A percentile compares a stretch with the other conserved stretches of the same genome.
These are phyloP conservation scores for Xiphophorus couchianus DNA, from an alignment of 2,113 vertebrate species.

Conservation along the genomic window DNA sequence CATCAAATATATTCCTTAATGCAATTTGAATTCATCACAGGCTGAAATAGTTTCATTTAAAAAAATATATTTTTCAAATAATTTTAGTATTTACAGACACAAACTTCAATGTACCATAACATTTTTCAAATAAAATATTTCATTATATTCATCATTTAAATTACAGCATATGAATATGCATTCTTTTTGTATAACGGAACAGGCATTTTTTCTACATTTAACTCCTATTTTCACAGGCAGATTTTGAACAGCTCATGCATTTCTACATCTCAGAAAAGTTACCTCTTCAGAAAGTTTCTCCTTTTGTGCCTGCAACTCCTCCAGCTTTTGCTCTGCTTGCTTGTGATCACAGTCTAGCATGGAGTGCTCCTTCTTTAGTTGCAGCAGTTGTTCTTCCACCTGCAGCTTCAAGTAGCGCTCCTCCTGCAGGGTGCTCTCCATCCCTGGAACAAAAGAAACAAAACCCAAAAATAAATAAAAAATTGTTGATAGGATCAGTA, in stretches of 20 bases:
- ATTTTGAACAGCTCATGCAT: not conserved
- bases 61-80: no score
- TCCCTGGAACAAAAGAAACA: slow-evolving; percentile 76
- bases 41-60: no score
- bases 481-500: no score
- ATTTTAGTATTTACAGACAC: no score
- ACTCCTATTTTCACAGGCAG: not conserved
- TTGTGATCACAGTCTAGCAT: slow-evolving; percentile 94
- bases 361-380: slow-evolving; percentile 90
- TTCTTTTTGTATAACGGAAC: no score
- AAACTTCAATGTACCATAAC: no score
- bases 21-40: no score
- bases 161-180: no score
- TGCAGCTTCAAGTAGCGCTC: slow-evolving; percentile 88
- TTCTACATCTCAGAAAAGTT: slow-evolving; percentile 40
- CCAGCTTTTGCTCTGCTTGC: slow-evolving; percentile 86
- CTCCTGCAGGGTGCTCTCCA: slow-evolving; percentile 91
- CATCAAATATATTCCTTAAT: no score
- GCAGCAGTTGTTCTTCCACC: slow-evolving; percentile 89
- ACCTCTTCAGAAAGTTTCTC: slow-evolving; percentile 91
- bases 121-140: no score
- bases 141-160: no score
- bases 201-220: not conserved
- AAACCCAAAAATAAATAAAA: not conserved
- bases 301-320: slow-evolving; percentile 87